Conservation (phyloP, 2,888 invertebrate genomes). For the Eupithecia tripunctaria region DNA sequence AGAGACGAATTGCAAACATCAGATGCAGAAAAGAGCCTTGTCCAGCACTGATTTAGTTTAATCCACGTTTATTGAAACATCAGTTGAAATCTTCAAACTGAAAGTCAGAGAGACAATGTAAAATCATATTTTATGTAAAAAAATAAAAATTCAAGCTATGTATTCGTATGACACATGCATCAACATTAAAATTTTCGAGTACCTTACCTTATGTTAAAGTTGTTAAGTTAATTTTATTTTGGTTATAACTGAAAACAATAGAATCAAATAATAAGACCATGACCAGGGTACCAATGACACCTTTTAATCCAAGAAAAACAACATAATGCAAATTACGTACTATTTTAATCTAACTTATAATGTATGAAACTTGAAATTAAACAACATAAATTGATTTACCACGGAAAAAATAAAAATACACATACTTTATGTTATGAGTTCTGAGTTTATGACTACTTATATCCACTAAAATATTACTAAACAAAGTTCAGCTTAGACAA, state of each 20-base stretch:
- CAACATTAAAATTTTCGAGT: not conserved
- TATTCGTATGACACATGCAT: not conserved
- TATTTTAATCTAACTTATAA: not conserved
- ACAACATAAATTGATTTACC: not conserved
- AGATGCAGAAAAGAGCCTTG: not conserved
- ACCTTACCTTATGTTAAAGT: slow-evolving; percentile 24
- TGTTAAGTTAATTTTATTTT: not conserved
- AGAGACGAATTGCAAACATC: not conserved
- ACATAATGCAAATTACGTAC: not conserved
- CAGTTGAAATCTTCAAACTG: slow-evolving; percentile 5
- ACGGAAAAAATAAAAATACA: not conserved
- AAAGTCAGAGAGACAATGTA: not conserved
- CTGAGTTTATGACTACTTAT: too few relatives aligned
- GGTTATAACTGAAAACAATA: slow-evolving; percentile 17
- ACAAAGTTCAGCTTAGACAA: not conserved
- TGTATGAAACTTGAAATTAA: not conserved
- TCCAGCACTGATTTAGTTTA: not conserved
- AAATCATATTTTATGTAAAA: not conserved
- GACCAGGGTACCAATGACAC: not conserved
- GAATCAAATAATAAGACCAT: slow-evolving; percentile 21
- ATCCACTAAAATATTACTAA: not conserved
- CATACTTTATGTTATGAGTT: too few relatives aligned
- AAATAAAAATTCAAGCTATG: not conserved
- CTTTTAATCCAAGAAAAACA: slow-evolving; percentile 1
- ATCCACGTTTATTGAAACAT: not conserved